Base-by-base conservation (phyloP, 2,888 invertebrate genomes). In the Xylophagus ater region DNA sequence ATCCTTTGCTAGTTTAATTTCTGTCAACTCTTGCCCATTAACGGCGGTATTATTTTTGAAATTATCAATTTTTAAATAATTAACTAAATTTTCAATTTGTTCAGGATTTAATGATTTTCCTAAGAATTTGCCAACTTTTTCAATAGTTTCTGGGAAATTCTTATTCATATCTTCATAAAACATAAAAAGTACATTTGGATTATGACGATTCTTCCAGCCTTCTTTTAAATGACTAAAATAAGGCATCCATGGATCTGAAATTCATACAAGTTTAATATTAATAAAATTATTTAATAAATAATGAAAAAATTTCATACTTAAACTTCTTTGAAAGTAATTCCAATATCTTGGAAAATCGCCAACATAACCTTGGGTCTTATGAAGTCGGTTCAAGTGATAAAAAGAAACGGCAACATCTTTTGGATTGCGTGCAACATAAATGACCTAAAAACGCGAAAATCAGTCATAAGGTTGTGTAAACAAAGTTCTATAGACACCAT, bases 351-450 rank as follows among this genome's bases (percentile, higher is more conserved):
- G 67, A 48, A 82, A 81, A 52, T 79, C 76, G 6, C 80, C 77
- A 1, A 57, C 53, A 50, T 76, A 83, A 1, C 79, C 81, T 54
- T 79, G 78, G 0, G 80, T 81, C 36, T 73, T 70, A 47, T 78
- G 75, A 1, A 78, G 60, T 35, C 76, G 69, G 58, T 83, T 83
- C 33, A 87, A 71, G 57, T 86, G 79, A 53, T 80, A 90, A 60
- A 76, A 87, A 0, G 89, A 89, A 0, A 88, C 82, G 0, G 76
- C 78, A 0, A 86, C 83, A 59, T 90, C 89, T 58, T 85, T 81
- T 0, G 89, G 87, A 62, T 90, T 85, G 39, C 90, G 70, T 0
- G 84, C 81, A 0, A 89, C 78, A 54, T 89, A 90, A 33, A 90
- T 73, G 14, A 87, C 66, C 73, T 81, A 60, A 17, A 67, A 21